Percentiles rank a stretch among this genome's conserved stretches.
phyloP scores from a whole-genome alignment of 2,888 invertebrate genomes.

The Gastrophysa polygoni region DNA sequence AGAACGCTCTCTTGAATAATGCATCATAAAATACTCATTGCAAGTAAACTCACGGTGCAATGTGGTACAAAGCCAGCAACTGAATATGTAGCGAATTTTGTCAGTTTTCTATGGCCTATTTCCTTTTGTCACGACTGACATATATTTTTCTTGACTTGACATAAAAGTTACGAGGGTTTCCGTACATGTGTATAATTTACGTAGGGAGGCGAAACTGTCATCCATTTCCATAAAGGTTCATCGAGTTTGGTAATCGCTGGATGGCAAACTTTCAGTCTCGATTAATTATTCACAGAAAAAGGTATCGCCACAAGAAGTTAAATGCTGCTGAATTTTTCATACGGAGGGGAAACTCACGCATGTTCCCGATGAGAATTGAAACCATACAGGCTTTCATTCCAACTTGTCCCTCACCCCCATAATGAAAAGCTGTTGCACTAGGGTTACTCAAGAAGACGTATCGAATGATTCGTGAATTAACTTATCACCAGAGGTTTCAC shows the following conservation, averaged over 20 bases:
- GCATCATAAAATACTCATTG: too few relatives aligned
- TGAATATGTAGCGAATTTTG: too few relatives aligned
- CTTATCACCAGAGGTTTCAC: background rate
- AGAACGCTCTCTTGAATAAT: too few relatives aligned
- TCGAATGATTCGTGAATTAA: background rate
- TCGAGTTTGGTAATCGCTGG: background rate
- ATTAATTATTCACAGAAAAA: conserved; percentile 11
- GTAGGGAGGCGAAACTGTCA: too few relatives aligned
- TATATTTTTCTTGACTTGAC: too few relatives aligned
- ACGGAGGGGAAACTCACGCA: background rate
- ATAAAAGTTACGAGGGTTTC: too few relatives aligned
- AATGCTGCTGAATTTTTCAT: background rate
- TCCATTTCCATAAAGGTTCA: background rate
- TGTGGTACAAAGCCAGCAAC: too few relatives aligned
- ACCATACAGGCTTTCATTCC: background rate
- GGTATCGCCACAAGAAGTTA: background rate
- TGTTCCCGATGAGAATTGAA: background rate
- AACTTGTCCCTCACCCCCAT: background rate
- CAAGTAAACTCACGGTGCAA: too few relatives aligned
- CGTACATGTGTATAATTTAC: too few relatives aligned
- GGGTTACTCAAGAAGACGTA: background rate
- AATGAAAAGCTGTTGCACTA: background rate
- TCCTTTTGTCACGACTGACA: too few relatives aligned
- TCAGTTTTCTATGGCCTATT: too few relatives aligned
- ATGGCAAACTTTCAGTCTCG: background rate